Base-by-base conservation (phyloP, 2,888 invertebrate species). In the Lutraria lutraria region DNA sequence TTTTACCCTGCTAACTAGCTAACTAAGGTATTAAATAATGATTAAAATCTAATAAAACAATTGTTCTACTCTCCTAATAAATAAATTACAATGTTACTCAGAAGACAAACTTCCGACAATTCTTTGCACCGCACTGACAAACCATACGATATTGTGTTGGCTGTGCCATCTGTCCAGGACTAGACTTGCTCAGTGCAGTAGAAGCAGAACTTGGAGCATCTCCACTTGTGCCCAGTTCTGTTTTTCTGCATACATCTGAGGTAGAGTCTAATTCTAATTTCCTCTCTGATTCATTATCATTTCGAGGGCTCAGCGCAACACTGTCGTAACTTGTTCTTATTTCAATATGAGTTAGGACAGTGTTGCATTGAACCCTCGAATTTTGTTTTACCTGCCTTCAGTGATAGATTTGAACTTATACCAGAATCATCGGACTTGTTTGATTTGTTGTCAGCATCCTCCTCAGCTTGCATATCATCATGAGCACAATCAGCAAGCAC, bases 51-150 rank as follows among this genome's bases (percentile, higher is more conserved):
- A 43, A 43, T 43, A 43, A 43, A 43, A 43, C 8, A 43, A 43
- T 8, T 4, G 43, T 43, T 4, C 2, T 43, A 43, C 8, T 43
- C 4, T 56, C 56, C 15, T 56, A 56, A 25, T 68, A 25, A 4
- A 83, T 43, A 52, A 63, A 34, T 31, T 43, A 29, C 29, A 53
- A 31, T 19, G 81, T 72, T 21, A 43, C n/a, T 82, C 89, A 96
- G 90, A 96, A 96, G 56, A 96, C 92, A 93, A 95, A 96, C 83
- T 96, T 95, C 60, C 96, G 91, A 88, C 96, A 96, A 83, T 95
- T 96, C 25, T 93, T 93, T 1, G 96, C 95, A 10, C 96, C 96
- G 93, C 96, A 96, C 85, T 96, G 96, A 90, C 96, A 96, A 34
- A 95, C 94, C 88, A 96, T 95, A 72, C 95, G 93, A 85, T 95